These are phyloP conservation scores for Colius striatus DNA, from an alignment of 2,113 vertebrate species.

Conservation along the genomic window DNA sequence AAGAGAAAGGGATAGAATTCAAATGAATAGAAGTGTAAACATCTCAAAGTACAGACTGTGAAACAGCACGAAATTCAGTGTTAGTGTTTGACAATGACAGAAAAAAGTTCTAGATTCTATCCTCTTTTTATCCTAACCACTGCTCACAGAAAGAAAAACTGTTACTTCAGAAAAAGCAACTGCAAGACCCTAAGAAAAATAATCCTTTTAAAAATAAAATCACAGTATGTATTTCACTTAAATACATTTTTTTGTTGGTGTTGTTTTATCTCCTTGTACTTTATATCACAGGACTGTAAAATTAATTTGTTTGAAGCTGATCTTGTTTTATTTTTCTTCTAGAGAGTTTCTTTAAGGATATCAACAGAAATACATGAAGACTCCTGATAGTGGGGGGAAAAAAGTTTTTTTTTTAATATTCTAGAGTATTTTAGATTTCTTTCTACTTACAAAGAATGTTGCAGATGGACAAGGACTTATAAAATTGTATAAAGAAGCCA, in stretches of 20 bases:
- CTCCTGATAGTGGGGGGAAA: not conserved
- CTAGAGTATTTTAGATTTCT: not conserved
- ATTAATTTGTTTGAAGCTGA: not conserved
- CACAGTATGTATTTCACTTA: not conserved
- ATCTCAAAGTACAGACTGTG: not conserved
- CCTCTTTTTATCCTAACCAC: not conserved
- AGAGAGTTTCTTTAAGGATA: conserved; percentile 67
- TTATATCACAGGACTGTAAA: not conserved
- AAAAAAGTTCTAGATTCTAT: not conserved
- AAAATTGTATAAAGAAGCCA: not conserved
- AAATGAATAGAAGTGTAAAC: not conserved
- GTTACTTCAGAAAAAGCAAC: not conserved
- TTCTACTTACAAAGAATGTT: not conserved
- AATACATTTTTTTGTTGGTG: not conserved
- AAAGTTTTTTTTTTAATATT: not conserved
- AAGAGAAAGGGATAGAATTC: not conserved
- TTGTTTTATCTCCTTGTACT: not conserved
- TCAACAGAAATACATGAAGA: conserved; percentile 68
- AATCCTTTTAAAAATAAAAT: too few species aligned
- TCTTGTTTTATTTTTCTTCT: conserved; percentile 41
- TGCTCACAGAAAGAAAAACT: not conserved
- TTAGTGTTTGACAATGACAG: not conserved
- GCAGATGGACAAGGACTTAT: not conserved
- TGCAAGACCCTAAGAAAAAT: not conserved
- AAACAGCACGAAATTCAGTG: not conserved